phyloP scores from a whole-genome alignment of 2,797 vertebrate species.

The Tapera naevia region DNA sequence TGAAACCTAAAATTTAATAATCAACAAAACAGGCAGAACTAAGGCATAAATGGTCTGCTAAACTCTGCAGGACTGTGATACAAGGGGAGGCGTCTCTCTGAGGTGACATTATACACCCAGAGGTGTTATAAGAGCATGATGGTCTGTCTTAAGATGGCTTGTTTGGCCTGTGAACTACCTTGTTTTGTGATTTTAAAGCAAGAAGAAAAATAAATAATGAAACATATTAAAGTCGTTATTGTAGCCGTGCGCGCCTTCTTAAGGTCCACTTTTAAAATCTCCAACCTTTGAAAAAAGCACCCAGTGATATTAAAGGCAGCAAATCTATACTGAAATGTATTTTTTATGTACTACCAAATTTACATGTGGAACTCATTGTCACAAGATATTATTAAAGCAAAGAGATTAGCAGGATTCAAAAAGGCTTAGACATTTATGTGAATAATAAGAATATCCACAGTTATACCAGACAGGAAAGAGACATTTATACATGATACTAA shows the following conservation, averaged over 20 bases:
- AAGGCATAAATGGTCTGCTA: conserved; percentile 38
- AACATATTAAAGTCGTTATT: conserved; percentile 58
- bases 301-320: conserved; percentile 48
- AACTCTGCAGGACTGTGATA: conserved; percentile 23
- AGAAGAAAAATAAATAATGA: conserved; percentile 58
- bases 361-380: conserved; percentile 63
- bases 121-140: conserved; percentile 51
- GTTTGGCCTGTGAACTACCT: conserved; percentile 56
- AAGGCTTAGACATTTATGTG: conserved; percentile 46
- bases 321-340: conserved; percentile 26
- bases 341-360: conserved; percentile 53
- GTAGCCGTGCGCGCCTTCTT: not conserved
- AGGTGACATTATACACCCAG: conserved; percentile 59
- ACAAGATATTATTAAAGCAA: conserved; percentile 45
- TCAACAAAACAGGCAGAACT: conserved; percentile 50
- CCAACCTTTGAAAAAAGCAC: conserved; percentile 14
- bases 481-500: conserved; percentile 36
- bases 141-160: conserved; percentile 40
- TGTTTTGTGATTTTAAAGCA: conserved; percentile 50
- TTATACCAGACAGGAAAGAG: conserved; percentile 33
- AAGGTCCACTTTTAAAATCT: not conserved
- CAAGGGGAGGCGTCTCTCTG: conserved; percentile 55
- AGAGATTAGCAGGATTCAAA: conserved; percentile 57
- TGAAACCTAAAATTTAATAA: conserved; percentile 61
- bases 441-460: conserved; percentile 57